A percentile compares a stretch with the other conserved stretches of the same genome.
These are phyloP conservation scores for Conus ventricosus DNA, from an alignment of 1,140 invertebrate genomes.

Conservation along the genomic window DNA sequence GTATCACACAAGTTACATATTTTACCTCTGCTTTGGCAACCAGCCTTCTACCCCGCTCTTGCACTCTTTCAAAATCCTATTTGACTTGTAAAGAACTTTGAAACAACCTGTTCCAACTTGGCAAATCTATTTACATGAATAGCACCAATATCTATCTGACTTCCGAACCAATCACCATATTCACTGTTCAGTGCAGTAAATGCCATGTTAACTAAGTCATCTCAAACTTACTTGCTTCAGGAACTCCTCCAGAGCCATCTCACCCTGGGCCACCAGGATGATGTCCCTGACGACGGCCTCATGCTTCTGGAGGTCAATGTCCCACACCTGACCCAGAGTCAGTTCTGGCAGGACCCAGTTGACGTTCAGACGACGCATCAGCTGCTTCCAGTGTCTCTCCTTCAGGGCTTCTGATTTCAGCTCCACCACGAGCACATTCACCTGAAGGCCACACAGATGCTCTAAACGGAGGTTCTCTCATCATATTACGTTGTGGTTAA, in stretches of 20 bases:
- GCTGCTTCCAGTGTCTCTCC: constrained; percentile 98
- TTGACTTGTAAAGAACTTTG: too few species aligned
- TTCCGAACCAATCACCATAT: too few species aligned
- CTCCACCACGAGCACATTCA: constrained; percentile 97
- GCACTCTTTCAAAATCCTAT: too few species aligned
- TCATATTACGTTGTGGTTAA: too few species aligned
- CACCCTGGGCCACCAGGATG: constrained; percentile 97
- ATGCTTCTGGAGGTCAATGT: constrained; percentile 95
- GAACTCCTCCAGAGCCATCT: constrained; percentile 99
- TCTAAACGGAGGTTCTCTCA: not conserved
- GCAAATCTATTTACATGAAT: too few species aligned
- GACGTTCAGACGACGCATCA: constrained; percentile 95
- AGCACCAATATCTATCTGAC: too few species aligned
- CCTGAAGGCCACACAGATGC: constrained; percentile 75
- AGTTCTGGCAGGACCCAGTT: constrained; percentile 97
- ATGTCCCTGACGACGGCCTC: constrained; percentile 96
- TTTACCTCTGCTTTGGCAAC: too few species aligned
- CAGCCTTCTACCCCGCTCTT: too few species aligned
- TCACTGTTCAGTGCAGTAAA: not conserved
- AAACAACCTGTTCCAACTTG: too few species aligned
- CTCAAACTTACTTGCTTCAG: constrained; percentile 88
- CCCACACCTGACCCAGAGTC: constrained; percentile 98
- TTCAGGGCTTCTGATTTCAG: constrained; percentile 99
- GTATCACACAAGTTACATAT: too few species aligned
- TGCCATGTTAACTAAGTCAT: not conserved